A percentile compares a stretch with the other conserved stretches of the same genome.
Evolutionary conservation across 2,888 invertebrate genomes (phyloP).

Genomic region (Bruchidius siliquastri): DNA sequence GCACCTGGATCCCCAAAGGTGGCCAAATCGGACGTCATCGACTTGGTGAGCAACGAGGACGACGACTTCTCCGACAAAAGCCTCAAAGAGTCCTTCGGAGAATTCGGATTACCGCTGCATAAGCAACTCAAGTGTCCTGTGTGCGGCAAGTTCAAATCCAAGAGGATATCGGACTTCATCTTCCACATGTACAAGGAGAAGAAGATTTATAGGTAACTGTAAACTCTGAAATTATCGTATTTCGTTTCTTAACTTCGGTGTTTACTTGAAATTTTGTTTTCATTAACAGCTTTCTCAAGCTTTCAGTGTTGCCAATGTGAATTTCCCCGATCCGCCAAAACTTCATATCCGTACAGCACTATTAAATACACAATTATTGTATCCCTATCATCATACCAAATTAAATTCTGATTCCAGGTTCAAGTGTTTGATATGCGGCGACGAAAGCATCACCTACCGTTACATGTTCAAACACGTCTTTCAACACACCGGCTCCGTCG

Average conservation of each 20-base stretch:
- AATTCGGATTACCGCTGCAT: conserved; percentile 52
- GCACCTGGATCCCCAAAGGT: conserved; percentile 8
- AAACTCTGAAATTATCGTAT: neutral
- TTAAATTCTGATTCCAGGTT: conserved; percentile 47
- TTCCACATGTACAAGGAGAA: conserved; percentile 65
- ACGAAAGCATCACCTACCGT: conserved; percentile 54
- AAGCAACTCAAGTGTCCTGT: conserved; percentile 58
- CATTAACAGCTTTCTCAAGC: too few species aligned
- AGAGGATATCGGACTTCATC: conserved; percentile 56
- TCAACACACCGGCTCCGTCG: conserved; percentile 40
- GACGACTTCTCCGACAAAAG: conserved; percentile 18
- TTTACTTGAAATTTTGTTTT: too few species aligned
- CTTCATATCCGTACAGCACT: too few species aligned
- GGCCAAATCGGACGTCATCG: conserved; percentile 17
- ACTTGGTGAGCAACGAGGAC: conserved; percentile 9
- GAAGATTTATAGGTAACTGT: conserved; percentile 57
- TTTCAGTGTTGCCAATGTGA: too few species aligned
- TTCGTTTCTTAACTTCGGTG: too few species aligned
- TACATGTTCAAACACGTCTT: conserved; percentile 54
- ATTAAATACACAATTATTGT: too few species aligned
- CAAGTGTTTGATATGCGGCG: conserved; percentile 56
- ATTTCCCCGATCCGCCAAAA: too few species aligned
- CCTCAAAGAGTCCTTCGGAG: conserved; percentile 27
- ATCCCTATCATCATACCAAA: too few species aligned
- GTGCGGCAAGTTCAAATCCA: conserved; percentile 57